Percentiles rank a stretch among this genome's conserved stretches.
Conservation (phyloP, 2,888 invertebrate genomes). For the Platynereis dumerilii region DNA sequence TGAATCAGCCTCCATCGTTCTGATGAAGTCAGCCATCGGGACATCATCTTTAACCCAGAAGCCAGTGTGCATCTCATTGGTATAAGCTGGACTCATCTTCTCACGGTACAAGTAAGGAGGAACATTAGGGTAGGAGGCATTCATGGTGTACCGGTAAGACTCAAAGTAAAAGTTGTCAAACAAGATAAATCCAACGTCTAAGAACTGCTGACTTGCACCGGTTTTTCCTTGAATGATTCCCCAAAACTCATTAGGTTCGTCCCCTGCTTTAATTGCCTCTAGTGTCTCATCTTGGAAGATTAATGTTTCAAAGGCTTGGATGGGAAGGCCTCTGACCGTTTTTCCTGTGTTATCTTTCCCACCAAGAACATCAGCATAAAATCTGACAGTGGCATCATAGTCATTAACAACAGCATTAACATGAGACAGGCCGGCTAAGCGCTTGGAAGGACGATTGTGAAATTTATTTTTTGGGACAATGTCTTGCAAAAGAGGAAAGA, state of each 20-base stretch:
- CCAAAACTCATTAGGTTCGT: not conserved
- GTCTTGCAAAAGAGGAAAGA: not conserved
- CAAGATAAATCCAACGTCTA: not conserved
- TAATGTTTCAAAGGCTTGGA: not conserved
- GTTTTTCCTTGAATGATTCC: not conserved
- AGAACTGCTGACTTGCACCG: too few relatives aligned
- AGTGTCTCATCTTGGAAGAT: not conserved
- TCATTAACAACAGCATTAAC: not conserved
- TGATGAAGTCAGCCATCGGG: not conserved
- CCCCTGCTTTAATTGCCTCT: not conserved
- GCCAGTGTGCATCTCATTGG: not conserved
- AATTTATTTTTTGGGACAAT: not conserved
- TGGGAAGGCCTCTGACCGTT: too few relatives aligned
- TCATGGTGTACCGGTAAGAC: not conserved
- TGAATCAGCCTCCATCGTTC: not conserved
- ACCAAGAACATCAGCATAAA: not conserved
- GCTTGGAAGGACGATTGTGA: not conserved
- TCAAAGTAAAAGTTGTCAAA: constrained; percentile 2
- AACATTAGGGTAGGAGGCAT: not conserved
- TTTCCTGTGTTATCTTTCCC: not conserved
- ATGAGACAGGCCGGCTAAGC: not conserved
- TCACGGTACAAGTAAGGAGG: not conserved
- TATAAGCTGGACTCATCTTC: not conserved
- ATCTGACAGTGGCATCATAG: not conserved
- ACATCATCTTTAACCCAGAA: not conserved